Base-by-base conservation (phyloP, 2,888 invertebrate species). In the Theretra japonica region DNA sequence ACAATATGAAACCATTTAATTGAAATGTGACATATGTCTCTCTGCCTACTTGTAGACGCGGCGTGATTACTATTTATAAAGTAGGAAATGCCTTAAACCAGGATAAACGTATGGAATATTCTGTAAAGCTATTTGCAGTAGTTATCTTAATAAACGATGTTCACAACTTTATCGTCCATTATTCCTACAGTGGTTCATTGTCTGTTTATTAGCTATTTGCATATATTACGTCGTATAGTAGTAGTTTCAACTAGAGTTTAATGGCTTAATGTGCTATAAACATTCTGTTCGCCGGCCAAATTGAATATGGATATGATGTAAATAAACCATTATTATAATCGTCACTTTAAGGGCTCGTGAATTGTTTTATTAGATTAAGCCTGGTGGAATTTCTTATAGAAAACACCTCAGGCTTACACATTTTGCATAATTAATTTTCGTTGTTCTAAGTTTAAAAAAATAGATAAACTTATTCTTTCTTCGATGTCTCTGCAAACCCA, bases 181-280 rank as follows among this genome's bases (percentile, higher is more conserved):
- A 48, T 65, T 65, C 23, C 48, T 48, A 23, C 48, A 65, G 65
- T 23, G 11, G 17, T 41, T 48, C 65, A 48, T 48, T 48, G 23
- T 48, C 65, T 65, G 48, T 48, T 65, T 65, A 65, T 48, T 48
- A 23, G 17, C 65, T 48, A 65, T 65, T 48, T 48, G 48, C 48
- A 65, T 65, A 65, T 19, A 65, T 65, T 65, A 23, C 17, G 53
- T 53, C 65, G 48, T 23, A 65, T 23, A 58, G 23, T 58, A 23
- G 23, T 48, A 23, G 23, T 65, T 41, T 65, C 41, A 65, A 65
- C 65, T 65, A 41, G 23, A 48, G 65, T 65, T 48, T 65, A 25
- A 41, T 23, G 41, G 23, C 48, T 65, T 65, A 65, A 65, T 65
- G 65, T 41, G 65, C 65, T 15, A 23, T 65, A 65, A 65, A 65